Conservation (phyloP, 1,140 invertebrate species). For the Saccostrea echinata region DNA sequence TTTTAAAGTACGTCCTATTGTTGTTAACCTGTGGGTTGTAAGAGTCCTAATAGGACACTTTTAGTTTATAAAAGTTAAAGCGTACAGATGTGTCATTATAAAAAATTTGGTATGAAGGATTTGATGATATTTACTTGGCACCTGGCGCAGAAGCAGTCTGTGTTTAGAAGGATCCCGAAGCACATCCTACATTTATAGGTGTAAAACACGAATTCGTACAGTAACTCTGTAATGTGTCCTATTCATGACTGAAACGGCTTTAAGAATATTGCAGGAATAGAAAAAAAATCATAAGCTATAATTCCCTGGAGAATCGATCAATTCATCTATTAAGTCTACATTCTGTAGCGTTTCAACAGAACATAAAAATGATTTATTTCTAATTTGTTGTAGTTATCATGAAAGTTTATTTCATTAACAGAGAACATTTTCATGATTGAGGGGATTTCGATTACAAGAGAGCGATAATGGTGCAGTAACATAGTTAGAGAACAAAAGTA, state of each 20-base stretch:
- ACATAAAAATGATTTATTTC: conserved; percentile 33
- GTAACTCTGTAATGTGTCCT: too few species aligned
- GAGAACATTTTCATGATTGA: conserved; percentile 16
- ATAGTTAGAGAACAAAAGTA: neutral
- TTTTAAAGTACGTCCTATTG: too few species aligned
- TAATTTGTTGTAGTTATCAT: conserved; percentile 33
- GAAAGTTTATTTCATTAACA: conserved; percentile 15
- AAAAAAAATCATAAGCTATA: neutral
- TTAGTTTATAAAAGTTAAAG: too few species aligned
- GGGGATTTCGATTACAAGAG: conserved; percentile 12
- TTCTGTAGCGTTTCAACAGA: conserved; percentile 6
- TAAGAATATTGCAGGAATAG: too few species aligned
- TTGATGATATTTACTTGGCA: neutral
- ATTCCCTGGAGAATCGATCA: neutral
- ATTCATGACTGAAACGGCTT: too few species aligned
- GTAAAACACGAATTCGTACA: too few species aligned
- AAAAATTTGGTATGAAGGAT: neutral
- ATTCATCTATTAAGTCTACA: neutral
- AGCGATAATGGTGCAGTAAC: neutral
- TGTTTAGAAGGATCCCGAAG: too few species aligned
- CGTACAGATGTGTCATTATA: too few species aligned
- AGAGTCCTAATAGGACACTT: too few species aligned
- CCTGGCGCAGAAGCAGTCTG: neutral
- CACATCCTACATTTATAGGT: too few species aligned
- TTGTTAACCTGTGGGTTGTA: too few species aligned